phyloP scores from a whole-genome alignment of 1,140 invertebrate genomes.

The Chelonus insularis region DNA sequence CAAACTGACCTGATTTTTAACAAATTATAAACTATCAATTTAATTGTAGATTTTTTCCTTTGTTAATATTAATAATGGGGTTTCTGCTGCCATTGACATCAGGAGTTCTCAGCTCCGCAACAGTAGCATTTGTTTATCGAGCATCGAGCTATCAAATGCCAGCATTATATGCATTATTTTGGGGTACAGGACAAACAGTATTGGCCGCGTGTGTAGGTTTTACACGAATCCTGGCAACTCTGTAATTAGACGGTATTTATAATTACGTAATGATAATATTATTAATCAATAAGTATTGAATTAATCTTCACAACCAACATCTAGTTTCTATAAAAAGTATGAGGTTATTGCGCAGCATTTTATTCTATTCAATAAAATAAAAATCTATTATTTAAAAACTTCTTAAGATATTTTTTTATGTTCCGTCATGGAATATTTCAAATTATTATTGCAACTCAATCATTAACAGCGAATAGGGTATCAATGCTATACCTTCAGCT shows the following conservation, averaged over 20 bases:
- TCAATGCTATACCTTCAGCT: not conserved
- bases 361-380: too few species aligned
- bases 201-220: slow-evolving; percentile 86
- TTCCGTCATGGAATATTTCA: too few species aligned
- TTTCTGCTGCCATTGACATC: slow-evolving; percentile 82
- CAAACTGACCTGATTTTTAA: not conserved
- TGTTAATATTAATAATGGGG: slow-evolving; percentile 86
- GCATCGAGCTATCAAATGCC: slow-evolving; percentile 86
- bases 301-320: too few species aligned
- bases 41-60: slow-evolving; percentile 75
- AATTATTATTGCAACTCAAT: too few species aligned
- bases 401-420: not conserved
- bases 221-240: slow-evolving; percentile 87
- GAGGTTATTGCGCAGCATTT: too few species aligned
- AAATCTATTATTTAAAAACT: too few species aligned
- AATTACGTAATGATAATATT: not conserved
- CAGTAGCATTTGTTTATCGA: slow-evolving; percentile 90
- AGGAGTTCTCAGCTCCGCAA: slow-evolving; percentile 87
- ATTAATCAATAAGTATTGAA: too few species aligned
- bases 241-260: slow-evolving; percentile 63
- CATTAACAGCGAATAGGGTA: not conserved
- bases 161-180: slow-evolving; percentile 86
- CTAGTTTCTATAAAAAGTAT: too few species aligned
- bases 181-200: slow-evolving; percentile 92
- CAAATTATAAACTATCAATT: not conserved